Conservation (phyloP, 2,797 vertebrate genomes). For the Artibeus jamaicensis region DNA sequence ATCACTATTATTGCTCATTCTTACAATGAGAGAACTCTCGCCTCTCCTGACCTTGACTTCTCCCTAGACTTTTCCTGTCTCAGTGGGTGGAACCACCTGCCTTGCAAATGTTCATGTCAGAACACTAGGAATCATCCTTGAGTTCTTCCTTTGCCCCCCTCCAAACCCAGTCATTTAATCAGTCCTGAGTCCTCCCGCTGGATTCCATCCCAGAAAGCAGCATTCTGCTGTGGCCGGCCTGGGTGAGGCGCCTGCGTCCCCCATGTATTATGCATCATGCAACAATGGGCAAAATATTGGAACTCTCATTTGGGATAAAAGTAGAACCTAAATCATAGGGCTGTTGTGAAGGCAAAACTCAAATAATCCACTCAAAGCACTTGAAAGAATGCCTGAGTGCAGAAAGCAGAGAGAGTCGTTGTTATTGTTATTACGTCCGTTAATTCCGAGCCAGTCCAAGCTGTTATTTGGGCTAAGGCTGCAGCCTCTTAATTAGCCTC, state of each 20-base stretch:
- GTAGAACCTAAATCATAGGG: not conserved
- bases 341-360: not conserved
- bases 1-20: not conserved
- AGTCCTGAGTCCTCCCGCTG: not conserved
- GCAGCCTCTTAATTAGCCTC: not conserved
- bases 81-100: not conserved
- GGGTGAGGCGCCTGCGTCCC: not conserved
- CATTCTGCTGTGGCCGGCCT: not conserved
- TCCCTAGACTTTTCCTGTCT: not conserved
- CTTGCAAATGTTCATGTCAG: rapidly evolving
- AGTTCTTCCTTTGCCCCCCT: rapidly evolving
- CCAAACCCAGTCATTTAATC: too few species aligned
- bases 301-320: not conserved
- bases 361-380: not conserved
- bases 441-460: not conserved
- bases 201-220: not conserved
- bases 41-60: not conserved
- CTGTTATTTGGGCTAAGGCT: not conserved
- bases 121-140: not conserved
- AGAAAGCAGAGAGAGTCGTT: not conserved
- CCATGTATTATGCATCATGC: too few species aligned
- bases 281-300: not conserved
- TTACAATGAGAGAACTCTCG: not conserved
- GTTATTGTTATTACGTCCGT: rapidly evolving
- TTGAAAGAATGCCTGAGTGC: not conserved